phyloP scores from a whole-genome alignment of 2,113 vertebrate genomes.

The Tachycineta bicolor region DNA sequence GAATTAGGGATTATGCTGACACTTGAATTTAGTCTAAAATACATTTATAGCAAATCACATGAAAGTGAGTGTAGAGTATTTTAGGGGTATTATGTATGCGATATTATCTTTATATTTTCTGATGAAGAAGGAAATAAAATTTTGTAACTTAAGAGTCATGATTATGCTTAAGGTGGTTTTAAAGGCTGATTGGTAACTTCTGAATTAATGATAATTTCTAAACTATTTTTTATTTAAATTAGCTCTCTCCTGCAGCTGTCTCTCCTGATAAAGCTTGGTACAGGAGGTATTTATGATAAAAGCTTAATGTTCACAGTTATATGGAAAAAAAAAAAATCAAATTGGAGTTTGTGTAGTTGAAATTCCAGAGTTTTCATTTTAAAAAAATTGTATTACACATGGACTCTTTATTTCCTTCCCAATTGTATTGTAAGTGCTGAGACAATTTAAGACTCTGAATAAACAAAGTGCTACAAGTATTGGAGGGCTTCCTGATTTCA shows the following conservation, averaged over 20 bases:
- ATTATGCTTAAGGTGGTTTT: neutral
- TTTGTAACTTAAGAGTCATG: neutral
- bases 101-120: neutral
- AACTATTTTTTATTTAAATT: neutral
- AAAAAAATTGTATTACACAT: neutral
- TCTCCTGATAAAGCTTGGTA: neutral
- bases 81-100: neutral
- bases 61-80: neutral
- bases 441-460: neutral
- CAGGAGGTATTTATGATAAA: neutral
- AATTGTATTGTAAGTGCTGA: neutral
- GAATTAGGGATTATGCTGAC: neutral
- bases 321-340: neutral
- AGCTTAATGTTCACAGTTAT: neutral
- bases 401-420: neutral
- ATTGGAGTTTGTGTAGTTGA: neutral
- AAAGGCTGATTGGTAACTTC: neutral
- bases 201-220: neutral
- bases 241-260: neutral
- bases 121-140: neutral
- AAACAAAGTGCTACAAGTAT: neutral
- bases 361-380: neutral
- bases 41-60: neutral
- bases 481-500: neutral
- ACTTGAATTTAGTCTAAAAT: neutral